A percentile compares a stretch with the other conserved stretches of the same genome.
Conservation (phyloP, 2,888 invertebrate genomes). For the Drosophila anomalata region DNA sequence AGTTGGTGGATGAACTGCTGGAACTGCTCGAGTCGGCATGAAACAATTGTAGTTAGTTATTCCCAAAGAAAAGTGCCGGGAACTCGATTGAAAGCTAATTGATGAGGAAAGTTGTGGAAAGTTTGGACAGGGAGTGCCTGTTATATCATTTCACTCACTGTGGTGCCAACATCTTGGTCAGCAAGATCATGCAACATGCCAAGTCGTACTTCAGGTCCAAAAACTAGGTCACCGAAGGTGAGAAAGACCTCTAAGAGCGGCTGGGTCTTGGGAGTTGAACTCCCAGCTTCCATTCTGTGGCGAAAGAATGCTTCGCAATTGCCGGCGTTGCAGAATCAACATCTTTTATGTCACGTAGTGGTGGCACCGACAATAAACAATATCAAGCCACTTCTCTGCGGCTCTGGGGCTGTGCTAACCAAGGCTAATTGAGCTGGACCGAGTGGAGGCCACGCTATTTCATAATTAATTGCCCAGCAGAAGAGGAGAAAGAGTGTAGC, state of each 20-base stretch:
- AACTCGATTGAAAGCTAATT: constrained; percentile 22
- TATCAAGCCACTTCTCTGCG: constrained; percentile 8
- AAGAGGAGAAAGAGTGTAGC: constrained; percentile 11
- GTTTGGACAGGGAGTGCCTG: too few relatives aligned
- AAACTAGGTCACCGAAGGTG: not conserved
- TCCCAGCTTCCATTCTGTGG: constrained; percentile 27
- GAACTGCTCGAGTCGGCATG: constrained; percentile 2
- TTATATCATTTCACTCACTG: too few relatives aligned
- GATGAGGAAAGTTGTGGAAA: constrained; percentile 23
- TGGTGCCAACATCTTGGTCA: too few relatives aligned
- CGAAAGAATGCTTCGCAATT: constrained; percentile 62
- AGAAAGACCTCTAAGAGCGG: constrained; percentile 2
- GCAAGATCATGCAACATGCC: not conserved
- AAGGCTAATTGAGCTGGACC: constrained; percentile 45
- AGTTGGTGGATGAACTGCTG: constrained; percentile 1
- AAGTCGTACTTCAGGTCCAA: not conserved
- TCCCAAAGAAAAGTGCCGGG: constrained; percentile 28
- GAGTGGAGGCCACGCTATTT: constrained; percentile 25
- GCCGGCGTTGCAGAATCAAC: constrained; percentile 54
- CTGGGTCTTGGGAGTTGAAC: constrained; percentile 49
- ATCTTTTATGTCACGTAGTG: constrained; percentile 64
- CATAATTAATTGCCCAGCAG: constrained; percentile 63
- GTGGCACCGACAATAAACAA: constrained; percentile 18
- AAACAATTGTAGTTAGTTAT: constrained; percentile 41
- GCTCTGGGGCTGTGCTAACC: constrained; percentile 28